Evolutionary conservation across 2,797 vertebrate species (phyloP).

Genomic region (Potorous gilbertii): DNA sequence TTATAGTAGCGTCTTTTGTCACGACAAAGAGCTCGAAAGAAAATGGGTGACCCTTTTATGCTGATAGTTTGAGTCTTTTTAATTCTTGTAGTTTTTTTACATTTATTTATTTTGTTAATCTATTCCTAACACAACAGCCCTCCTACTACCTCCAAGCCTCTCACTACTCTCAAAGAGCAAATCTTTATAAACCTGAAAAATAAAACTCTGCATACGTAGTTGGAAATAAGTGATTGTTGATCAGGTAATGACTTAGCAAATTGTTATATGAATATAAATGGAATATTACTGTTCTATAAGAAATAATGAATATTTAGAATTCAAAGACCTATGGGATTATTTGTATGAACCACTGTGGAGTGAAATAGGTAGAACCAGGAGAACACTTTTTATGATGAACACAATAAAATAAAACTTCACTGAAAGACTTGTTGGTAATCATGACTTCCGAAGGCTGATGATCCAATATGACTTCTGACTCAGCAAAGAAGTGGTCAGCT

Average conservation of each 20-base stretch:
- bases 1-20: background rate
- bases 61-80: background rate
- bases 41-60: background rate
- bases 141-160: too few relatives aligned
- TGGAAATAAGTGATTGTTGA: background rate
- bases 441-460: background rate
- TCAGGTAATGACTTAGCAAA: background rate
- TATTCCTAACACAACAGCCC: background rate
- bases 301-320: background rate
- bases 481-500: background rate
- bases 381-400: background rate
- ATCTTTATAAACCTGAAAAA: background rate
- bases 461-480: background rate
- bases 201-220: background rate
- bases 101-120: background rate
- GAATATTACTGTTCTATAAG: background rate
- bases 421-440: background rate
- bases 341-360: background rate
- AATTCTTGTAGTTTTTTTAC: background rate
- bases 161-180: background rate
- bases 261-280: background rate
- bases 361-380: background rate
- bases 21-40: background rate
- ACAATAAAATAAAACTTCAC: background rate
- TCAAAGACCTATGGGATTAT: background rate